A percentile compares a stretch with the other conserved stretches of the same genome.
These are phyloP conservation scores for Telmatochromis sp. DNA, from an alignment of 2,113 vertebrate genomes.

Conservation along the genomic window DNA sequence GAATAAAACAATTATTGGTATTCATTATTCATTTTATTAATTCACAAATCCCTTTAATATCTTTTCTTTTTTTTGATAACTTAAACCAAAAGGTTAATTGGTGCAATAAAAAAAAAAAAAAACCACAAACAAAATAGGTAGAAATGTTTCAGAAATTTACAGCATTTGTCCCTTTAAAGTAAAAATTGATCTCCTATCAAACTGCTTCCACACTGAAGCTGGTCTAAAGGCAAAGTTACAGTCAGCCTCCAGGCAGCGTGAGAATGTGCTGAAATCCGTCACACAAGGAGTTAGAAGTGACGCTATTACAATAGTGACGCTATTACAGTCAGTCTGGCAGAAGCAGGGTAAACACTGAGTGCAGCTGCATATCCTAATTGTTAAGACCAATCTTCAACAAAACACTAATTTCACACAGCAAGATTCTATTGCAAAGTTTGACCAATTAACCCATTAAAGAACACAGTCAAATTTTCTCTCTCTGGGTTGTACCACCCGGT, in stretches of 20 bases:
- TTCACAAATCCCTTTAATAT: constrained; percentile 19
- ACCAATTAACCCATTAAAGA: background rate
- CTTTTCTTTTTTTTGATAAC: background rate
- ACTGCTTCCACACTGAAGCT: background rate
- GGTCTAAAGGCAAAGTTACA: background rate
- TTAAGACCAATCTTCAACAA: background rate
- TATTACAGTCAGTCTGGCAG: background rate
- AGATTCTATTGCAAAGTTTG: background rate
- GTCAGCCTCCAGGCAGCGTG: background rate
- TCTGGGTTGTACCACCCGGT: background rate
- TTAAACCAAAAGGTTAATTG: background rate
- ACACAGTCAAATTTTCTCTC: background rate
- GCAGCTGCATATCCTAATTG: background rate
- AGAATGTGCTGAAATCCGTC: background rate
- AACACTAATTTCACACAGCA: background rate
- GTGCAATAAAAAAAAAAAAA: background rate
- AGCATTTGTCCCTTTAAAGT: background rate
- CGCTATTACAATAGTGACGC: background rate
- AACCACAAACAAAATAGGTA: background rate
- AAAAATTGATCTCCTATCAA: background rate
- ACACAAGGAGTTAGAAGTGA: background rate
- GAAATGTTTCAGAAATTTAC: constrained; percentile 8
- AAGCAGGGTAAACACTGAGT: background rate
- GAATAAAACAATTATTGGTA: background rate
- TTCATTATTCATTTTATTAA: constrained; percentile 17